Evolutionary conservation across 2,888 invertebrate genomes (phyloP).

Genomic region (Minunthozetes semirufus): DNA sequence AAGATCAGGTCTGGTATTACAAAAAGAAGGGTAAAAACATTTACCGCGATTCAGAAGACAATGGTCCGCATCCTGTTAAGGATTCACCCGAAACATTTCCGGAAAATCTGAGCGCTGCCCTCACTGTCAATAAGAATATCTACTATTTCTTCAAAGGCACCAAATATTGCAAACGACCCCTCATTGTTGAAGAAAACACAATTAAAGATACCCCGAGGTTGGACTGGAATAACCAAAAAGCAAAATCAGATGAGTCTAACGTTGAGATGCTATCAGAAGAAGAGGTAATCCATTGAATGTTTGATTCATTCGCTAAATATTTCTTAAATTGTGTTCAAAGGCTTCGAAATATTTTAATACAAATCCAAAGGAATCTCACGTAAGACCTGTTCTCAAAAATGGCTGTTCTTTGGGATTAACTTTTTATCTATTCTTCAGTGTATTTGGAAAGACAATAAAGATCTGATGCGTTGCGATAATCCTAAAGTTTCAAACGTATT

Average conservation of each 20-base stretch:
- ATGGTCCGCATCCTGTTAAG: neutral
- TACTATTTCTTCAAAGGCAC: slow-evolving; percentile 25
- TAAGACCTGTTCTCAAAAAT: neutral
- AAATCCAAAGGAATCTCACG: neutral
- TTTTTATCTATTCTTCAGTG: neutral
- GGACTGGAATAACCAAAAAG: slow-evolving; percentile 1
- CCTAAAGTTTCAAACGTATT: neutral
- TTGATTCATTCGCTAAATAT: neutral
- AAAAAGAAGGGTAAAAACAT: neutral
- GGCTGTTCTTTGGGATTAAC: neutral
- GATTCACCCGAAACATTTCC: neutral
- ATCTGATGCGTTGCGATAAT: neutral
- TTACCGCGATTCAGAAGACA: neutral
- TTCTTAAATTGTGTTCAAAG: neutral
- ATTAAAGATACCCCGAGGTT: neutral
- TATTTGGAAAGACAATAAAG: slow-evolving; percentile 24
- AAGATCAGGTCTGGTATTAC: slow-evolving; percentile 16
- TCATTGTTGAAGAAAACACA: neutral
- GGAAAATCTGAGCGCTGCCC: neutral
- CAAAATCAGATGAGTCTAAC: neutral
- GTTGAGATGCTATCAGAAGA: neutral
- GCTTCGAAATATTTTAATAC: neutral
- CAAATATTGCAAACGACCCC: slow-evolving; percentile 12
- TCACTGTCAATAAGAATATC: slow-evolving; percentile 3
- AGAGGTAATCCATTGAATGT: neutral